phyloP scores from a whole-genome alignment of 2,113 vertebrate genomes.

The Machaerirhynchus nigripectus region DNA sequence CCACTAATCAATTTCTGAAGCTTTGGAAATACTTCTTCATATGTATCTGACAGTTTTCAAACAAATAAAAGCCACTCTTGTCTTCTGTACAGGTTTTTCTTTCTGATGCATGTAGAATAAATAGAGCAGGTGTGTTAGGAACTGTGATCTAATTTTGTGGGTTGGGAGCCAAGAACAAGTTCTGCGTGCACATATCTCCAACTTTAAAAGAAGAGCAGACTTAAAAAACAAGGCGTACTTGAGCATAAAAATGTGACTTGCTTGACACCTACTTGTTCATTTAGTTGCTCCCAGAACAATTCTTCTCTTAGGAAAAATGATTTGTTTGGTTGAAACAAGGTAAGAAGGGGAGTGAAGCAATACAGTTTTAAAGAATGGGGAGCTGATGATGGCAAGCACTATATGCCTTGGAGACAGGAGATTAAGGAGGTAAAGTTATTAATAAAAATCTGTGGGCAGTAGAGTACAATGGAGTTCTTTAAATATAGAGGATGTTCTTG shows the following conservation, averaged over 20 bases:
- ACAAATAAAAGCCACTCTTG: not conserved
- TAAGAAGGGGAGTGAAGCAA: not conserved
- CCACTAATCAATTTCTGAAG: not conserved
- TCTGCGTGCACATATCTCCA: not conserved
- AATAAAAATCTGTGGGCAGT: constrained; percentile 50
- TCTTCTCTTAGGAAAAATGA: not conserved
- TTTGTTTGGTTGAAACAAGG: constrained; percentile 12
- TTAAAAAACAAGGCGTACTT: not conserved
- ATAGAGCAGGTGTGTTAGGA: not conserved
- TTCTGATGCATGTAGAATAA: not conserved
- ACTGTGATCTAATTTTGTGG: not conserved
- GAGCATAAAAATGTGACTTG: not conserved
- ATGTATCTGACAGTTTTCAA: not conserved
- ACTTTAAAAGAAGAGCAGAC: not conserved
- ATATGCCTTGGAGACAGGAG: not conserved
- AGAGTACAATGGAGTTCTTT: not conserved
- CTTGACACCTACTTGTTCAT: not conserved
- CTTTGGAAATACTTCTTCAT: not conserved
- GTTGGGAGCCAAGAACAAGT: not conserved
- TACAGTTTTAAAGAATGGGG: not conserved
- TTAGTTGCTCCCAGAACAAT: not conserved
- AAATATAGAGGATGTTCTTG: constrained; percentile 41
- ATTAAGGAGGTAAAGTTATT: constrained; percentile 29
- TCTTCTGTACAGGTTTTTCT: not conserved
- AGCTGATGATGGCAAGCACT: not conserved